Evolutionary conservation across 2,797 vertebrate species (phyloP), one percentile per base, ranked within the genome.

Genomic region (Mormyrops boulengeri): DNA sequence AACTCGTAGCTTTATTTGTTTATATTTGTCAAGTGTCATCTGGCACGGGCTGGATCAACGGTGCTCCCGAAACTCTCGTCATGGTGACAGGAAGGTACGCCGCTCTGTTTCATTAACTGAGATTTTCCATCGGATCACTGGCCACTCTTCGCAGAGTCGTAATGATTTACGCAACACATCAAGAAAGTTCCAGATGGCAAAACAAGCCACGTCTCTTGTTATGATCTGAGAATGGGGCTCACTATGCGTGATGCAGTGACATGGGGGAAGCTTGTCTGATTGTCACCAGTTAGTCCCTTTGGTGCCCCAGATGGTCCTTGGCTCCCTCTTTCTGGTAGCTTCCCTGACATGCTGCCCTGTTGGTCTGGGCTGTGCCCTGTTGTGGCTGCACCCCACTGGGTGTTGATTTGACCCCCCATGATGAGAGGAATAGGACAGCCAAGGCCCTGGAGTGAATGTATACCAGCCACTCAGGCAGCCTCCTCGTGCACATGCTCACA

Each of bases 381-480:
- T 34, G 62, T 14, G 11, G 26, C 62, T 69, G 62, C 11, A 34
- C 3, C 62, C 62, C 62, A 34, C 26, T 69, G 26, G 26, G 26
- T 69, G 62, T 50, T 86, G 85, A 86, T 22, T 50, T 30, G 26
- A 86, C 14, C 34, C 14, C 85, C n/a, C 12, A 17, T 55, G 57
- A 84, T 62, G 73, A 88, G 47, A 66, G 53, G n/a, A 87, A 38
- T 34, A 38, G 17, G 30, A 57, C 14, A 57, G 30, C 30, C 55
- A n/a, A 50, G 85, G 47, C 55, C 57, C 52, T 62, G 41, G 53
- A 26, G 6, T 41, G 2, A 57, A 86, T 52, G 49, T 84, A 88
- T n/a, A 57, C 60, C 84, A 60, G 66, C 44, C n/a, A 14, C 73
- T 89, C 90, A 60, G 89, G 89, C 89, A 85, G 4, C 38, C 89